Evolutionary conservation across 2,888 invertebrate species (phyloP).

Genomic region (Ernsta delagoae): DNA sequence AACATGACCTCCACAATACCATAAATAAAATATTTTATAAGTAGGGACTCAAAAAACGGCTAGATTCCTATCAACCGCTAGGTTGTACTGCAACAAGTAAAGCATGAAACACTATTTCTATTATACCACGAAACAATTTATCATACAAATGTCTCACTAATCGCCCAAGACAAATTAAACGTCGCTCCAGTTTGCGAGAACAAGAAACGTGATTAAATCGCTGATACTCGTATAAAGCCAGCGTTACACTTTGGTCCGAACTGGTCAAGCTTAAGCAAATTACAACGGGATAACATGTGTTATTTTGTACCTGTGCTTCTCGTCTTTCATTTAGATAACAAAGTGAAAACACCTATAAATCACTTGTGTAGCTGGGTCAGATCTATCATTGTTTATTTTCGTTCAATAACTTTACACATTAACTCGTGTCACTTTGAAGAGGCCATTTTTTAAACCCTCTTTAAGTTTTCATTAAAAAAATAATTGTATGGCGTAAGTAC

Average conservation of each 20-base stretch:
- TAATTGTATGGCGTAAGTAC: too few species aligned
- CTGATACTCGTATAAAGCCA: slow-evolving; percentile 19
- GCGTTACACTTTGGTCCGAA: neutral
- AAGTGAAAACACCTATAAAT: too few species aligned
- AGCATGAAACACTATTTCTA: slow-evolving; percentile 21
- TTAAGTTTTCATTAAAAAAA: too few species aligned
- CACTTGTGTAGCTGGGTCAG: too few species aligned
- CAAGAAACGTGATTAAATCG: slow-evolving; percentile 37
- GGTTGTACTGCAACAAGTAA: slow-evolving; percentile 10
- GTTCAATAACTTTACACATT: too few species aligned
- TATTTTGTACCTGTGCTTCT: too few species aligned
- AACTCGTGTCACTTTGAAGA: too few species aligned
- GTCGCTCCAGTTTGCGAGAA: slow-evolving; percentile 30
- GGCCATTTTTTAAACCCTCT: too few species aligned
- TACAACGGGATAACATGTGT: neutral
- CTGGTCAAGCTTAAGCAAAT: neutral
- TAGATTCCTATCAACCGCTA: neutral
- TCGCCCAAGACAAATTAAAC: slow-evolving; percentile 38
- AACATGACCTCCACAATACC: neutral
- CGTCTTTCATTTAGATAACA: too few species aligned
- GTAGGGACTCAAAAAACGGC: neutral
- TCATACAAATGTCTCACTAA: slow-evolving; percentile 38
- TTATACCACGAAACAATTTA: slow-evolving; percentile 34
- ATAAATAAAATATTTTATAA: neutral
- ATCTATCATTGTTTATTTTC: too few species aligned